Evolutionary conservation across 2,888 invertebrate genomes (phyloP), one percentile per base, ranked within the genome.

Genomic region (Drosophila neotestacea): DNA sequence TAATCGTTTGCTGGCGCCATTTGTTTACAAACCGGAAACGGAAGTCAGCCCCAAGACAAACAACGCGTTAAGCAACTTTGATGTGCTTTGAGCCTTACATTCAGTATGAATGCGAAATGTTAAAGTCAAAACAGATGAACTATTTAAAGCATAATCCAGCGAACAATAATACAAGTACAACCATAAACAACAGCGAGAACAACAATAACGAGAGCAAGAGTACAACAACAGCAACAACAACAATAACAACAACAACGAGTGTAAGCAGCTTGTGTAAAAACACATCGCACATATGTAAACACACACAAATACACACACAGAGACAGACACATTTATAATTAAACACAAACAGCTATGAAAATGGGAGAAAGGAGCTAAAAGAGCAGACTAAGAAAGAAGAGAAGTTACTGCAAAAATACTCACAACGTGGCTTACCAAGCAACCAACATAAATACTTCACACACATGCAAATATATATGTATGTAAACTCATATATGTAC

Each of bases 21-120:
- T 88, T 84, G 88, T 75, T 79, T 80, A 88, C 77, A 75, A 70
- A 72, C 75, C 88, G 84, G 84, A 88, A 88, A 77, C 88, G 84
- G 84, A 84, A 79, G 88, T 79, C 67, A 72, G 70, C 64, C 67
- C 77, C 48, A 73, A 81, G 81, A 65, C 82, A 88, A 85, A 77
- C 88, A 77, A 48, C 58, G 27, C 52, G 39, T 56, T 48, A 52
- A 51, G 63, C 39, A 28, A 50, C 30, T 42, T 60, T n/a, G 11
- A 32, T 28, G 16, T n/a, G 22, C n/a, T n/a, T n/a, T n/a, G n/a
- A 16, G 36, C 42, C 52, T 27, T 32, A 30, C n/a, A 0, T 22
- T 22, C 22, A 22, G 36, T 46, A 9, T 59, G 47, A 11, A 46
- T 55, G 30, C 27, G 10, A 4, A 27, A 13, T 30, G 38, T 10